Evolutionary conservation across 2,113 vertebrate species (phyloP).

Genomic region (Upupa epops): DNA sequence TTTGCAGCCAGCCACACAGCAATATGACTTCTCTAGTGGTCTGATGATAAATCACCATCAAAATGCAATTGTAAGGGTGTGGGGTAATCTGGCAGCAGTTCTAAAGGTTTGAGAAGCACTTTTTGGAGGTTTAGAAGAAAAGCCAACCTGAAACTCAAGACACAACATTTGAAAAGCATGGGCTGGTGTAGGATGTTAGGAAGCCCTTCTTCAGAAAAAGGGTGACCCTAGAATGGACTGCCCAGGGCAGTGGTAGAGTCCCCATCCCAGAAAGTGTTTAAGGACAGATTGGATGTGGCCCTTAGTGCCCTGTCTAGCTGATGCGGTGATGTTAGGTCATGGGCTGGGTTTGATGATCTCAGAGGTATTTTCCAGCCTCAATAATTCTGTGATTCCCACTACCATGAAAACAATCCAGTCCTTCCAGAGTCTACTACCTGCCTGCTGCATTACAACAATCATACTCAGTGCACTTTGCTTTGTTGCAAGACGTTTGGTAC

Average conservation of each 20-base stretch:
- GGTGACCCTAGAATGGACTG: too few relatives aligned
- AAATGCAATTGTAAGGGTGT: neutral
- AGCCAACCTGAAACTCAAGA: neutral
- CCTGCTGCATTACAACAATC: neutral
- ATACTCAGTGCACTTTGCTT: neutral
- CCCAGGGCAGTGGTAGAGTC: too few relatives aligned
- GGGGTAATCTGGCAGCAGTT: neutral
- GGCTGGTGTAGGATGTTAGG: neutral
- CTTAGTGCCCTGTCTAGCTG: too few relatives aligned
- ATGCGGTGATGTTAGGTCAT: too few relatives aligned
- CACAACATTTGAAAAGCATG: rapidly evolving
- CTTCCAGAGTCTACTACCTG: neutral
- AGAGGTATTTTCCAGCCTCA: too few relatives aligned
- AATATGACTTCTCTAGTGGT: neutral
- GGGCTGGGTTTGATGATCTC: too few relatives aligned
- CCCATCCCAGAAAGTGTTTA: too few relatives aligned
- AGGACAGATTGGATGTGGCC: too few relatives aligned
- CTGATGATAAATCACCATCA: neutral
- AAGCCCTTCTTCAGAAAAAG: too few relatives aligned
- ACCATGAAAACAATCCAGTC: neutral
- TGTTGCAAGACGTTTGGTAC: too few relatives aligned
- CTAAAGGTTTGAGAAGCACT: neutral
- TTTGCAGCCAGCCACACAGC: neutral
- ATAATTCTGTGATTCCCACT: neutral
- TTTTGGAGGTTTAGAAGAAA: neutral